These are phyloP conservation scores for Thecophora atra DNA, from an alignment of 2,888 invertebrate species.

Conservation along the genomic window DNA sequence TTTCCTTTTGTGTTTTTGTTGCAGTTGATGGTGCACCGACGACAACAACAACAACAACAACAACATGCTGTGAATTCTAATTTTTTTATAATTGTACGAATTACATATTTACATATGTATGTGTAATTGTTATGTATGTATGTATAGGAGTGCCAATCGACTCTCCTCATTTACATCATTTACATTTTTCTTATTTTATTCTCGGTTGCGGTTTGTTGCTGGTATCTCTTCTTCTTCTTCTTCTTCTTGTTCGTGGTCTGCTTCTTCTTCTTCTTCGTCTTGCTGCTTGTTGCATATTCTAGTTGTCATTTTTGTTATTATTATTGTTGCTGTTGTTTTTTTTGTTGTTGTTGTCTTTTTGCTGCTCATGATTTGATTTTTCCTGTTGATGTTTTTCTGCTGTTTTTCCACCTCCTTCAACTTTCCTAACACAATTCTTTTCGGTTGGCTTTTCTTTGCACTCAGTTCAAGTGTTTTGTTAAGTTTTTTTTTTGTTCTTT, in stretches of 20 bases:
- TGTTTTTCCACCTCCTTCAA: background rate
- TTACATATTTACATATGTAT: background rate
- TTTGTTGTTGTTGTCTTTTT: background rate
- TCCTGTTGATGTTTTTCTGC: background rate
- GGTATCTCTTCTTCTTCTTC: background rate
- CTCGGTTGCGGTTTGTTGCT: conserved; percentile 17
- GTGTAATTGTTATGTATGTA: too few species aligned
- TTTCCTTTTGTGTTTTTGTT: background rate
- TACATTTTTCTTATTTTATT: conserved; percentile 7
- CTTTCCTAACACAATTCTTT: conserved; percentile 11
- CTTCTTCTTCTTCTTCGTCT: conserved; percentile 1
- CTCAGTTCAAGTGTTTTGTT: conserved; percentile 12
- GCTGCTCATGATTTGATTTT: conserved; percentile 10
- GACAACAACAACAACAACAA: conserved; percentile 20
- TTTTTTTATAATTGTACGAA: conserved; percentile 11
- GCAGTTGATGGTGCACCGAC: background rate
- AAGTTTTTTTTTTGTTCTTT: conserved; percentile 5
- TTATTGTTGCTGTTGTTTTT: too few species aligned
- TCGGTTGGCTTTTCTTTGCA: conserved; percentile 20
- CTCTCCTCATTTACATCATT: background rate
- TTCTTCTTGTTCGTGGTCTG: background rate
- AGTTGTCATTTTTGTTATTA: background rate
- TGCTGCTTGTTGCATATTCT: background rate
- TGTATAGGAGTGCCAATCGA: too few species aligned
- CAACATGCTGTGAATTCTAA: conserved; percentile 24